phyloP scores from a whole-genome alignment of 2,888 invertebrate genomes.

The Drosophila macrospina region DNA sequence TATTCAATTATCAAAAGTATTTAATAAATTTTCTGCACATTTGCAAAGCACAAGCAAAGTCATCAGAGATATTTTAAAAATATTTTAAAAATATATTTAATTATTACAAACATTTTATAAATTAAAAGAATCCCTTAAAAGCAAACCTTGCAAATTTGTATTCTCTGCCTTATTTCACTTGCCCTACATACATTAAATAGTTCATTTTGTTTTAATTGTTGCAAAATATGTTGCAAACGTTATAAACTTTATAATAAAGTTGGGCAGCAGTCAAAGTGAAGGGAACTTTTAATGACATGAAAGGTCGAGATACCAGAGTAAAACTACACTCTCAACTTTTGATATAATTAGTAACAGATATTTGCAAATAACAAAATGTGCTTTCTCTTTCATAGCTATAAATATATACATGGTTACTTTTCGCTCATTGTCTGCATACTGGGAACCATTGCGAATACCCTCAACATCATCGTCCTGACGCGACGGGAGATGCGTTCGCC shows the following conservation, averaged over 20 bases:
- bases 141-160: no score
- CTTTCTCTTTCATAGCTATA: conserved; percentile 87
- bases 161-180: no score
- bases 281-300: neutral
- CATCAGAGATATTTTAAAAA: no score
- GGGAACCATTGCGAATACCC: conserved; percentile 95
- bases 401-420: conserved; percentile 92
- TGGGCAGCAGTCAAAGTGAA: neutral
- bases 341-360: neutral
- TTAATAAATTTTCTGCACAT: no score
- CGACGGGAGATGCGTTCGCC: conserved; percentile 96
- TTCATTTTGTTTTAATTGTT: neutral
- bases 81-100: no score
- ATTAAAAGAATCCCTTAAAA: no score
- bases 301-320: neutral
- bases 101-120: neutral
- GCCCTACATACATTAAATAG: no score
- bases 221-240: neutral
- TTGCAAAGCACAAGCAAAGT: no score
- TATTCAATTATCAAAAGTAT: no score
- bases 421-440: conserved; percentile 94
- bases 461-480: conserved; percentile 96
- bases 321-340: neutral
- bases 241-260: neutral
- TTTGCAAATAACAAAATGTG: neutral